Evolutionary conservation across 2,113 vertebrate genomes (phyloP).

Genomic region (Sisor rabdophorus): DNA sequence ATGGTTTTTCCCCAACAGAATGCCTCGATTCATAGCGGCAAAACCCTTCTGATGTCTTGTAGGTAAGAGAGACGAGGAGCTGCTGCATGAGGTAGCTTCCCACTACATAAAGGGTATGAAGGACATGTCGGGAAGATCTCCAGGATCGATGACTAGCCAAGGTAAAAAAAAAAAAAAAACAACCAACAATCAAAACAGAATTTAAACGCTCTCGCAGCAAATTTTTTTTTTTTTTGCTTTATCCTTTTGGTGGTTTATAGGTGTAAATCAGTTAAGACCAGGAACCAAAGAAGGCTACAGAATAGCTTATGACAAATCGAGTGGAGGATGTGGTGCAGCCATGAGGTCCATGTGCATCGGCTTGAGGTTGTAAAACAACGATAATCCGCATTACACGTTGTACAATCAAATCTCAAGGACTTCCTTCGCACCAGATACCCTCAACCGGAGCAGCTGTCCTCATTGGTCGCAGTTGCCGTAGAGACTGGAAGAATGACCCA

Average conservation of each 20-base stretch:
- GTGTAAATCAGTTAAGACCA: slow-evolving; percentile 70
- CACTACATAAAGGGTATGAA: slow-evolving; percentile 75
- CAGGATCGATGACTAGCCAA: slow-evolving; percentile 69
- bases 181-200: no score
- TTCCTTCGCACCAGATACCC: slow-evolving; percentile 66
- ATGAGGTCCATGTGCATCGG: slow-evolving; percentile 84
- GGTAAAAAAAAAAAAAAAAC: slow-evolving; percentile 57
- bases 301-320: slow-evolving; percentile 68
- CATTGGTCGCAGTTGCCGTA: slow-evolving; percentile 70
- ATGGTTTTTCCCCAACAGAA: background rate
- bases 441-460: slow-evolving; percentile 65
- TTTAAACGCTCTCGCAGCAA: background rate
- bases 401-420: no score
- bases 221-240: background rate
- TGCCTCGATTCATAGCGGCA: no score
- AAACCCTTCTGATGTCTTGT: slow-evolving; percentile 36
- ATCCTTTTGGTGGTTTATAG: no score
- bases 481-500: slow-evolving; percentile 81
- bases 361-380: slow-evolving; percentile 71
- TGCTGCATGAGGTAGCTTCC: slow-evolving; percentile 70
- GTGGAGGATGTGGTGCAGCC: slow-evolving; percentile 76
- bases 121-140: slow-evolving; percentile 76
- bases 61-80: slow-evolving; percentile 70
- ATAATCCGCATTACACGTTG: no score
- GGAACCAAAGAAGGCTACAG: slow-evolving; percentile 67